These are phyloP conservation scores for Cephalopachus bancanus DNA, from an alignment of 2,797 vertebrate genomes.

Conservation along the genomic window DNA sequence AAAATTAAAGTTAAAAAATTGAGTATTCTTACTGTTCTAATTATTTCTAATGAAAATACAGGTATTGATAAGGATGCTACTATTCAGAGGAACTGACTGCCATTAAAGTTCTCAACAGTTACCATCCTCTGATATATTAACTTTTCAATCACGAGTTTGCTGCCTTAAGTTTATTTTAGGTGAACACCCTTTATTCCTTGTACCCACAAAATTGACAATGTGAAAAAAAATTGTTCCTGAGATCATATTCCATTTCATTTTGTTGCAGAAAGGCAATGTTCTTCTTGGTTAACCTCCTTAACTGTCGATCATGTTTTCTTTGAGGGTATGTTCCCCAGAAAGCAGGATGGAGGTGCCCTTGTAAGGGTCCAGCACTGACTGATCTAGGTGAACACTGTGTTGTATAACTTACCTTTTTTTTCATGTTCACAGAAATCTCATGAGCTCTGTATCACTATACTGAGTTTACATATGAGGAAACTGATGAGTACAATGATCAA, in stretches of 20 bases:
- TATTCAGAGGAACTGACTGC: not conserved
- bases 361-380: not conserved
- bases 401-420: not conserved
- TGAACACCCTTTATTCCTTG: not conserved
- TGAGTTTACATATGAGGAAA: not conserved
- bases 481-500: not conserved
- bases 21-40: not conserved
- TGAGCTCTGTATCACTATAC: not conserved
- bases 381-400: not conserved
- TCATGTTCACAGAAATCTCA: not conserved
- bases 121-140: not conserved
- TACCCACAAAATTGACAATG: no score
- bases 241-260: not conserved
- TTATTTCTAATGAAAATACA: not conserved
- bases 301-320: no score
- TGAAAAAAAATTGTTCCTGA: not conserved
- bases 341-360: fast-evolving
- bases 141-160: not conserved
- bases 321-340: not conserved
- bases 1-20: not conserved
- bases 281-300: not conserved
- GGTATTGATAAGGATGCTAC: not conserved
- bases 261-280: not conserved
- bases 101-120: not conserved
- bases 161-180: not conserved